Evolutionary conservation across 2,113 vertebrate genomes (phyloP).

Genomic region (Archilochus colubris): DNA sequence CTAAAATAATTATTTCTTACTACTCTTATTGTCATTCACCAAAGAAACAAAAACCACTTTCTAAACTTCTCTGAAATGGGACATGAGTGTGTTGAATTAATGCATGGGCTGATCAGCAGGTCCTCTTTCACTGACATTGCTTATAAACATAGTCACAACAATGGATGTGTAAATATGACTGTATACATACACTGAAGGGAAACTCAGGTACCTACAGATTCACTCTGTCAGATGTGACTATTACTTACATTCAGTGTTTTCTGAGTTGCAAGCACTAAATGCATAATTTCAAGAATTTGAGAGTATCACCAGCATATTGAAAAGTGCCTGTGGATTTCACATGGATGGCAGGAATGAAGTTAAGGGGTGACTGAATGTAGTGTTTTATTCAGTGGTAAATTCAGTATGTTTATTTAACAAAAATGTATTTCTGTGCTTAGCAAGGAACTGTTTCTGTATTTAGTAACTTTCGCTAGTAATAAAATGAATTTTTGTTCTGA

Average conservation of each 20-base stretch:
- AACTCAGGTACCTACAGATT: not conserved
- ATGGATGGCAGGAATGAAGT: not conserved
- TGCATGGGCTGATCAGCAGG: not conserved
- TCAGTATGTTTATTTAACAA: slow-evolving; percentile 12
- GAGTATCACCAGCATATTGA: not conserved
- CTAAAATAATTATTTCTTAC: not conserved
- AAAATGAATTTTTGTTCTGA: slow-evolving; percentile 43
- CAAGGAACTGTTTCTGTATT: slow-evolving; percentile 10
- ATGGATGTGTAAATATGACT: not conserved
- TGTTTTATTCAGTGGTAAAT: slow-evolving; percentile 5
- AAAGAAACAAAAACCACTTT: not conserved
- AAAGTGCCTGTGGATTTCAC: not conserved
- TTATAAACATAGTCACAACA: not conserved
- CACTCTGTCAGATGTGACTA: not conserved
- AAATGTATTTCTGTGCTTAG: slow-evolving; percentile 38
- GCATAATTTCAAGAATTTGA: not conserved
- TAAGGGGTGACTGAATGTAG: not conserved
- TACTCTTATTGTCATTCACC: not conserved
- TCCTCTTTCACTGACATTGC: not conserved
- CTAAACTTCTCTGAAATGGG: not conserved
- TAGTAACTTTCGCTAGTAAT: slow-evolving; percentile 37
- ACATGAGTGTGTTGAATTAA: not conserved
- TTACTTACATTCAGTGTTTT: not conserved
- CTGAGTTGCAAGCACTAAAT: not conserved
- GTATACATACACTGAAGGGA: not conserved